phyloP scores from a whole-genome alignment of 2,797 vertebrate genomes.

The Lepidocolaptes lacrymiger region DNA sequence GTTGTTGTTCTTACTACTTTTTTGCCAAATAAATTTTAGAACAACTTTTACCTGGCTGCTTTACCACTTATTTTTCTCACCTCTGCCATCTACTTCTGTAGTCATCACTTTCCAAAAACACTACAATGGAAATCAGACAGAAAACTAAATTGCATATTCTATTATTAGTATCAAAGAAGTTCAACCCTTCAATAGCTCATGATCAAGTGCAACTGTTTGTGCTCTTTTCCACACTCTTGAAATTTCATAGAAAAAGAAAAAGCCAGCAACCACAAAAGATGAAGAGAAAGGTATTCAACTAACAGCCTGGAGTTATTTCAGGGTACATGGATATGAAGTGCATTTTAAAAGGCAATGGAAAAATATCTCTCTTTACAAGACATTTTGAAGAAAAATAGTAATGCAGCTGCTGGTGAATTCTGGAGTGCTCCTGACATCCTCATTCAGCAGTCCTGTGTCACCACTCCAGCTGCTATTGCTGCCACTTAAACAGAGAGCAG shows the following conservation, averaged over 20 bases:
- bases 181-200: not conserved
- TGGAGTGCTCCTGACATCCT: not conserved
- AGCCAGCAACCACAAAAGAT: not conserved
- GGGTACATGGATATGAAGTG: not conserved
- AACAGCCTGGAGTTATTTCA: not conserved
- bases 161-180: not conserved
- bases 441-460: not conserved
- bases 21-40: not conserved
- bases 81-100: not conserved
- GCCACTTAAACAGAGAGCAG: not conserved
- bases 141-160: not conserved
- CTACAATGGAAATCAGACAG: not conserved
- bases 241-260: not conserved
- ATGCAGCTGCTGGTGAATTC: not conserved
- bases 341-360: not conserved
- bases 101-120: not conserved
- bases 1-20: not conserved
- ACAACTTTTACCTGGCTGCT: not conserved
- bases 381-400: not conserved
- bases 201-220: not conserved
- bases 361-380: not conserved
- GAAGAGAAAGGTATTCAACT: not conserved
- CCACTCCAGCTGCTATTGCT: not conserved
- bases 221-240: not conserved
- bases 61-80: not conserved